These are phyloP conservation scores for Spongia lamella DNA, from an alignment of 37 sponge, comb jelly and placozoan genomes.

Conservation along the genomic window DNA sequence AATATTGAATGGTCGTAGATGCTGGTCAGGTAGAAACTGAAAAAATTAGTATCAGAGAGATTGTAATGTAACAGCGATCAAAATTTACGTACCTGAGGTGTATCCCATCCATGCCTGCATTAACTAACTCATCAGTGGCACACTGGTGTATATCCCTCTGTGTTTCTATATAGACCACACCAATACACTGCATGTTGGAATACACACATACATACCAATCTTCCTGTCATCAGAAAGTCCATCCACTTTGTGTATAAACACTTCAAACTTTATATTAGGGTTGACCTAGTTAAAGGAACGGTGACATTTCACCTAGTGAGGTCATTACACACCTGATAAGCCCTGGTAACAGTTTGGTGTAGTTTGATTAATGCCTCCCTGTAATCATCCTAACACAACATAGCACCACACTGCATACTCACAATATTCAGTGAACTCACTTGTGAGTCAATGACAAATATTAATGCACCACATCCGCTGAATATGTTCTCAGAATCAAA, in stretches of 20 bases:
- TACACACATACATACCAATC: slow-evolving; percentile 40
- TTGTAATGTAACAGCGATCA: too few relatives aligned
- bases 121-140: slow-evolving; percentile 78
- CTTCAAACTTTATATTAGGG: slow-evolving; percentile 91
- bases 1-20: slow-evolving; percentile 96
- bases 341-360: slow-evolving; percentile 84
- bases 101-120: slow-evolving; percentile 81
- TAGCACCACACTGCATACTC: neutral
- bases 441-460: slow-evolving; percentile 95
- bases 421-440: slow-evolving; percentile 16
- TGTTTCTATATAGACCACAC: slow-evolving; percentile 44
- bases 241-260: slow-evolving; percentile 98
- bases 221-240: slow-evolving; percentile 71
- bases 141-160: slow-evolving; percentile 86
- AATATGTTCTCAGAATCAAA: slow-evolving; percentile 94
- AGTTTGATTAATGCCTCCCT: slow-evolving; percentile 80
- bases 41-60: neutral
- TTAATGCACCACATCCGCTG: slow-evolving; percentile 80
- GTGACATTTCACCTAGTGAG: neutral
- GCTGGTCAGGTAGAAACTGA: slow-evolving; percentile 84
- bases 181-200: neutral
- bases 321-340: slow-evolving; percentile 54
- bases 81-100: slow-evolving; percentile 60
- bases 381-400: slow-evolving; percentile 76
- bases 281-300: slow-evolving; percentile 51